A percentile compares a stretch with the other conserved stretches of the same genome.
Conservation (phyloP, 2,888 invertebrate genomes). For the Cephus runcator region DNA sequence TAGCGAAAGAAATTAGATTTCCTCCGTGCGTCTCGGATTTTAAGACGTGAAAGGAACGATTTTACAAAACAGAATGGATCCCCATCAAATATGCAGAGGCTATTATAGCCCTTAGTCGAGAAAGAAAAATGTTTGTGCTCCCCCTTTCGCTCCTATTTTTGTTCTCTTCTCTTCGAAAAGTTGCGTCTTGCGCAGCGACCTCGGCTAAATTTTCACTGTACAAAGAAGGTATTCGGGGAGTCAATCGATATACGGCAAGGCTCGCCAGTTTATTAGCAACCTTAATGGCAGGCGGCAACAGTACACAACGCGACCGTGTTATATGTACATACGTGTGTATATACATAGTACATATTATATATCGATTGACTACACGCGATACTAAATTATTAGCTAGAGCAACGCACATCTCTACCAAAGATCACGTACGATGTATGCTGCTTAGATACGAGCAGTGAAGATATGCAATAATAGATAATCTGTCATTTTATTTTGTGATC, state of each 20-base stretch:
- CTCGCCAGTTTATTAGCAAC: not conserved
- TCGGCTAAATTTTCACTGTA: not conserved
- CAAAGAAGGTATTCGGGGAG: not conserved
- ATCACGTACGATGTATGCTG: no score
- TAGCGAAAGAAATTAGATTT: constrained; percentile 51
- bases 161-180: not conserved
- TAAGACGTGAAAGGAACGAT: constrained; percentile 18
- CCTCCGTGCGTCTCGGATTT: constrained; percentile 14
- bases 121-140: constrained; percentile 43
- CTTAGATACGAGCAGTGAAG: no score
- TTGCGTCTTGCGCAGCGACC: not conserved
- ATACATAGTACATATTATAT: no score
- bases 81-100: constrained; percentile 51
- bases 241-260: not conserved
- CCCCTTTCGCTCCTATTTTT: constrained; percentile 16
- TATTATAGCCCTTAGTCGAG: constrained; percentile 39
- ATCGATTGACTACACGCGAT: no score
- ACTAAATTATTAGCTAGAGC: no score
- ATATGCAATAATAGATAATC: no score
- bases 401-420: no score
- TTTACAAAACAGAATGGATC: constrained; percentile 41
- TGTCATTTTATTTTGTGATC: no score
- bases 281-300: not conserved
- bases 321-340: not conserved
- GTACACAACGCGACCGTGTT: not conserved